phyloP scores from a whole-genome alignment of 2,113 vertebrate genomes.

The Calyptommatus sinebrachiatus region DNA sequence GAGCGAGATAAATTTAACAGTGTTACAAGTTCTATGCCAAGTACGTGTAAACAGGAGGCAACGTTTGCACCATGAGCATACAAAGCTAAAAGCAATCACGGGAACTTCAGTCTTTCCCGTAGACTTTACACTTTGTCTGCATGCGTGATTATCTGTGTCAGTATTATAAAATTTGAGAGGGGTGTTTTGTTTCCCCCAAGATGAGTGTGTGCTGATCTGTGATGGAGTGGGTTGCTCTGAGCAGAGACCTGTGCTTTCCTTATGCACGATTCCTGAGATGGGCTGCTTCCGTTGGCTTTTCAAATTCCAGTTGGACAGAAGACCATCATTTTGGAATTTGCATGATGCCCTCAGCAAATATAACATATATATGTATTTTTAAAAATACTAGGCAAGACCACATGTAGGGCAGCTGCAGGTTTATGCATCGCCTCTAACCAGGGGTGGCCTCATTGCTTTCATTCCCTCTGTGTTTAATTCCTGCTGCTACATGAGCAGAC shows the following conservation, averaged over 20 bases:
- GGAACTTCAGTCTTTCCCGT: not conserved
- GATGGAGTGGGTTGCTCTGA: slow-evolving; percentile 1
- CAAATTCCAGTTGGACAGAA: not conserved
- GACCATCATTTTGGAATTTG: not conserved
- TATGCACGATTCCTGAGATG: not conserved
- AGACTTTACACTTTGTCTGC: slow-evolving; percentile 32
- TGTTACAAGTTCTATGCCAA: not conserved
- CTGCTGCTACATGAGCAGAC: too few species aligned
- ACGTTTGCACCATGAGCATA: not conserved
- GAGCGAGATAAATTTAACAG: not conserved
- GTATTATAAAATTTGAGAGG: slow-evolving; percentile 2
- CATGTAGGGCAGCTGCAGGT: not conserved
- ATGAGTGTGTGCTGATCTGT: not conserved
- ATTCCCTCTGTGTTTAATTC: not conserved
- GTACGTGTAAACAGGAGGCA: not conserved
- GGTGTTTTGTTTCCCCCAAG: not conserved
- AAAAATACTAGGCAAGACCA: too few species aligned
- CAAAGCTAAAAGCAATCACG: not conserved
- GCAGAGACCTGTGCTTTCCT: not conserved
- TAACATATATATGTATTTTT: too few species aligned
- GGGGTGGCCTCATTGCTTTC: not conserved
- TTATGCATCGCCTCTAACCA: not conserved
- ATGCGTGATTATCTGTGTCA: slow-evolving; percentile 8
- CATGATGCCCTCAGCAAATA: not conserved
- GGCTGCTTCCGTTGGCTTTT: not conserved